Base-by-base conservation (phyloP, 2,113 vertebrate genomes). In the Chunga burmeisteri region DNA sequence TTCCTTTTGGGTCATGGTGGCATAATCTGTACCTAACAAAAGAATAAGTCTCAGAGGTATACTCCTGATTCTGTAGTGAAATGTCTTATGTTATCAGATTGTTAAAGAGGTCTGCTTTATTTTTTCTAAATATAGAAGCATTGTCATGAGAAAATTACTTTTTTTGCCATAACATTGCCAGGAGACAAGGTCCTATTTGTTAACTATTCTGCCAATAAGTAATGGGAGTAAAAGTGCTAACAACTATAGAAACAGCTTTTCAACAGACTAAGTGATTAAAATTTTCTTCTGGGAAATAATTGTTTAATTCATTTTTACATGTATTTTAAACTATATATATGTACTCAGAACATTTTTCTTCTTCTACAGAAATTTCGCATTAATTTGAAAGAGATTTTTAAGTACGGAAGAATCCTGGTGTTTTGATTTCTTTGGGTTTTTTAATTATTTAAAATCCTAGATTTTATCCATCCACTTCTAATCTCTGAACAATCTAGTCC, bases 401-500 rank as follows among this genome's bases (percentile, higher is more conserved):
- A 67, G 1, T 68, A 34, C 16, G 47, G 36, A 81, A 75, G 27
- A 62, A 50, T 21, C 8, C 5, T 36, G 7, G 13, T 56, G 2
- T 10, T 42, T 78, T 55, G 1, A 2, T 30, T 74, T 29, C 3
- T 16, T 59, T 6, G 7, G 3, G 11, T 38, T 46, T 1, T 2
- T 55, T 29, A 81, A 32, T 38, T 59, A 34, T 77, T 90, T 83
- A 4, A 77, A 36, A 46, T 20, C 1, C 29, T 78, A 16, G 8
- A 50, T 62, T 88, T 66, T 78, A 53, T 66, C 27, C 2, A 36
- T 86, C 77, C 1, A 3, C 2, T 65, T 82, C 19, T 80, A 66
- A 44, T 83, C 34, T 78, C 65, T 91, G 30, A 21, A 65, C 6
- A 81, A 34, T 47, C 8, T 52, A 59, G 13, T 62, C 10, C 74